phyloP scores from a whole-genome alignment of 2,797 vertebrate genomes.

The Xerus rutilus region DNA sequence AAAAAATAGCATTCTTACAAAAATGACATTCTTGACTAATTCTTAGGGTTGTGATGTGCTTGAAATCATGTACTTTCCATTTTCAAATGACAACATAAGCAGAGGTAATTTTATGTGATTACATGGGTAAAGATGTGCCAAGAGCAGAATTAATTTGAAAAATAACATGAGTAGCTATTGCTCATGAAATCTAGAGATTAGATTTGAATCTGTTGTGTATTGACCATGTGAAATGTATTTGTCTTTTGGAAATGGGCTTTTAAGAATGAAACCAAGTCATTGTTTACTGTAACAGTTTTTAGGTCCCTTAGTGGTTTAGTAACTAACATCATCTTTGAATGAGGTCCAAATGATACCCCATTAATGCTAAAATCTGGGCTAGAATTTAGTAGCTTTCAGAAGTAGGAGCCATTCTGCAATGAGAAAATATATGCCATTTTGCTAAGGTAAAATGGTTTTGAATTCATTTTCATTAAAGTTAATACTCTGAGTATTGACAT shows the following conservation, averaged over 20 bases:
- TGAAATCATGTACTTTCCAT: background rate
- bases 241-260: constrained; percentile 23
- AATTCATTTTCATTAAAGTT: constrained; percentile 47
- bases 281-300: background rate
- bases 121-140: background rate
- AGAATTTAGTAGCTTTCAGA: background rate
- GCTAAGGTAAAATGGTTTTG: background rate
- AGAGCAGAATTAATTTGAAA: constrained; percentile 27
- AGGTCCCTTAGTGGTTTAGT: background rate
- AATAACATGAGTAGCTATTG: background rate
- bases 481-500: background rate
- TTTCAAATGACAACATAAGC: constrained; percentile 31
- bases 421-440: constrained; percentile 18
- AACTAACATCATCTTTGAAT: background rate
- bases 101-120: background rate
- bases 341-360: background rate
- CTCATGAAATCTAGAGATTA: background rate
- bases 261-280: background rate
- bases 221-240: background rate
- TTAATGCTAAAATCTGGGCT: background rate
- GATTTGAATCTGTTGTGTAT: background rate
- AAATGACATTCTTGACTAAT: background rate
- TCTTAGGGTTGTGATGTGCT: background rate
- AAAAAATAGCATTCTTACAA: constrained; percentile 4
- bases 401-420: background rate